These are phyloP conservation scores for Ondatra zibethicus DNA, from an alignment of 2,113 vertebrate species.

Conservation along the genomic window DNA sequence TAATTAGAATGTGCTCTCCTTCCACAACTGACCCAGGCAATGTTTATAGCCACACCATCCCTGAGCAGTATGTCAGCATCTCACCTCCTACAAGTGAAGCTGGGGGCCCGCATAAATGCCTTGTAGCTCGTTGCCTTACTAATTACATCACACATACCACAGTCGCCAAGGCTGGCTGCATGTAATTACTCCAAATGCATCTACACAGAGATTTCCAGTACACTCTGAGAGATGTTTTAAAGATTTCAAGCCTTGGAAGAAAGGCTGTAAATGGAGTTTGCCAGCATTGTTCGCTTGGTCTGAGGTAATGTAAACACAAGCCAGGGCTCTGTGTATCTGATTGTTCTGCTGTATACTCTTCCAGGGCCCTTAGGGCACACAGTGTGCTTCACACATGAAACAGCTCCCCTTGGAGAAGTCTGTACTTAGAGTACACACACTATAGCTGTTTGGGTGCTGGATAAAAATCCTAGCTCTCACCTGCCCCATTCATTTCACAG, in stretches of 20 bases:
- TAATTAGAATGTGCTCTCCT: slow-evolving; percentile 50
- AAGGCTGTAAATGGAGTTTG: slow-evolving; percentile 68
- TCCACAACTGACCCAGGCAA: slow-evolving; percentile 13
- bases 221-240: slow-evolving; percentile 70
- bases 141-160: slow-evolving; percentile 73
- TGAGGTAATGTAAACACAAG: slow-evolving; percentile 77
- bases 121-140: slow-evolving; percentile 55
- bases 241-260: slow-evolving; percentile 65
- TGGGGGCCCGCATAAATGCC: slow-evolving; percentile 29
- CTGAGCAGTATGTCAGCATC: background rate
- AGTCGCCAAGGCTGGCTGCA: slow-evolving; percentile 54
- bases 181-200: slow-evolving; percentile 74
- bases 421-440: background rate
- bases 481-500: background rate
- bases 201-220: slow-evolving; percentile 75
- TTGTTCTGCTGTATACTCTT: slow-evolving; percentile 56
- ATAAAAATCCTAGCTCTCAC: background rate
- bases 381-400: background rate
- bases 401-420: slow-evolving; percentile 50
- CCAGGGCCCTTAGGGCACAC: slow-evolving; percentile 33
- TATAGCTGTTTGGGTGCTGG: background rate
- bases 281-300: slow-evolving; percentile 54
- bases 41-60: slow-evolving; percentile 43
- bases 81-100: slow-evolving; percentile 15
- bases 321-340: slow-evolving; percentile 72